These are phyloP conservation scores for Dermatophagoides farinae DNA, from an alignment of 1,140 invertebrate species.

Conservation along the genomic window DNA sequence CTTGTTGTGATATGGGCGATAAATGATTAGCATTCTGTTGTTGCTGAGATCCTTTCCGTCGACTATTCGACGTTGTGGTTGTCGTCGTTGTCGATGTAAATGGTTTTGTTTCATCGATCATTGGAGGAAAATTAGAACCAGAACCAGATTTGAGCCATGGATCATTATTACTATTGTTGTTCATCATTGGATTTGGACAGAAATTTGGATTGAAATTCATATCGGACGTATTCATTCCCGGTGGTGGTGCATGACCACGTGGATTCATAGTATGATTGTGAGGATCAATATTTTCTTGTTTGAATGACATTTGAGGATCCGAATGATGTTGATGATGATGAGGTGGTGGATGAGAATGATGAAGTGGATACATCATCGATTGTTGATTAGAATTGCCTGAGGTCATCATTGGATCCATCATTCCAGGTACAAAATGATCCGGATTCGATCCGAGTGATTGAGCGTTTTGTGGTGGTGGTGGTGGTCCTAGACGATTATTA, in stretches of 20 bases:
- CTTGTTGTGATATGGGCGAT: conserved; percentile 17
- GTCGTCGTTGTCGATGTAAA: not conserved
- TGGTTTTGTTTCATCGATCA: conserved; percentile 1
- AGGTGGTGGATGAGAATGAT: not conserved
- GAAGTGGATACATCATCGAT: not conserved
- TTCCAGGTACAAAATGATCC: not conserved
- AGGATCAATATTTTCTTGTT: too few relatives aligned
- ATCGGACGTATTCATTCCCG: conserved; percentile 4
- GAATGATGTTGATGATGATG: too few relatives aligned
- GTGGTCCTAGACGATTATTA: conserved; percentile 2
- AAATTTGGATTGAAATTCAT: not conserved
- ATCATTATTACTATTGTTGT: not conserved
- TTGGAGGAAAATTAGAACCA: not conserved
- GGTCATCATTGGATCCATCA: not conserved
- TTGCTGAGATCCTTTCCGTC: not conserved
- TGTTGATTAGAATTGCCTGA: not conserved
- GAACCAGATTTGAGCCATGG: not conserved
- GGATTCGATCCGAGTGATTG: not conserved
- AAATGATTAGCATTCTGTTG: not conserved
- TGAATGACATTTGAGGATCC: too few relatives aligned
- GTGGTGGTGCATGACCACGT: not conserved
- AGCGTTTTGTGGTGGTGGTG: not conserved
- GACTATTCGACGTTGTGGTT: not conserved
- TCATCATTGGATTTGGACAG: not conserved
- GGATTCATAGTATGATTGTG: not conserved